Evolutionary conservation across 2,888 invertebrate species (phyloP).

Genomic region (Marronus borbonicus): DNA sequence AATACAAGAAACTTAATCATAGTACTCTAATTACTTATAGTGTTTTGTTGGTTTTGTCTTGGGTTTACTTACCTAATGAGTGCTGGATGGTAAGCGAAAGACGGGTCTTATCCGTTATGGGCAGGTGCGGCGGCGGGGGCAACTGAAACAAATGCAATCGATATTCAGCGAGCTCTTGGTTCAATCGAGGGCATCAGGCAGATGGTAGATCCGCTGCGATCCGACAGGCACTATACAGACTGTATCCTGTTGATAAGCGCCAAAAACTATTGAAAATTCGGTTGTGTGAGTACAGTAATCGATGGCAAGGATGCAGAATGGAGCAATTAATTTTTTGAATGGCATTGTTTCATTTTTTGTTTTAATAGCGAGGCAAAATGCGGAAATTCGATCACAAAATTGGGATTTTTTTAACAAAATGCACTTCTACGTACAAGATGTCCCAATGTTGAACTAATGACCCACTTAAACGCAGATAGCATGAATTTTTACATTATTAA

Average conservation of each 20-base stretch:
- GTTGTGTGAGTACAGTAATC: neutral
- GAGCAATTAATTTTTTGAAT: too few species aligned
- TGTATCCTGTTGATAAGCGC: too few species aligned
- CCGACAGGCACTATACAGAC: too few species aligned
- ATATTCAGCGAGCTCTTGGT: constrained; percentile 52
- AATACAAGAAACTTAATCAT: too few species aligned
- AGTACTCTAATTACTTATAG: neutral
- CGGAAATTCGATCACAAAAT: too few species aligned
- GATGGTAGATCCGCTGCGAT: neutral
- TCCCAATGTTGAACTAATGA: too few species aligned
- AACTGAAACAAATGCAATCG: constrained; percentile 71
- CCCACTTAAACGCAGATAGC: too few species aligned
- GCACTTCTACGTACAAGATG: too few species aligned
- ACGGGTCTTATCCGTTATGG: constrained; percentile 76
- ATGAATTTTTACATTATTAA: too few species aligned
- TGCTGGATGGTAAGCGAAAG: constrained; percentile 65
- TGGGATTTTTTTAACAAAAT: too few species aligned
- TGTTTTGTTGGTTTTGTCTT: neutral
- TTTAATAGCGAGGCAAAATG: too few species aligned
- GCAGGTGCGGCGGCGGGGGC: constrained; percentile 82
- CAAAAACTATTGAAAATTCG: neutral
- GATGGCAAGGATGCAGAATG: neutral
- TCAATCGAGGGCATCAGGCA: constrained; percentile 16
- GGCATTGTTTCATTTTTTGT: too few species aligned
- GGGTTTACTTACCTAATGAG: constrained; percentile 43